These are phyloP conservation scores for Hetaerina titia DNA, from an alignment of 2,888 invertebrate genomes.

Conservation along the genomic window DNA sequence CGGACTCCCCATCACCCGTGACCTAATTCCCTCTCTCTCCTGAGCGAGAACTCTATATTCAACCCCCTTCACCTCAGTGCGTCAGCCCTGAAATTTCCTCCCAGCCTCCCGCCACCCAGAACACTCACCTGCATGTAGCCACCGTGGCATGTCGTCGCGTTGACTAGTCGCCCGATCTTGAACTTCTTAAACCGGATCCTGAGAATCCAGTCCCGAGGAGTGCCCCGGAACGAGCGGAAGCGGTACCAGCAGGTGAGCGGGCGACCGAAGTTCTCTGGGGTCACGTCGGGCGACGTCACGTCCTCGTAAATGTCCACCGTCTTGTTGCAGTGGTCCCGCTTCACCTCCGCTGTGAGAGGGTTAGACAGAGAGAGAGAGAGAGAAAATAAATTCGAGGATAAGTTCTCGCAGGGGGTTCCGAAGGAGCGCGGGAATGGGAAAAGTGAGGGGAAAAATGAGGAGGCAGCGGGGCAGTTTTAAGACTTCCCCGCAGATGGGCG, in stretches of 20 bases:
- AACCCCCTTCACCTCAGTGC: background rate
- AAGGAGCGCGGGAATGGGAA: background rate
- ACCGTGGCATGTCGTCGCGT: constrained; percentile 92
- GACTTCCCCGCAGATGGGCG: background rate
- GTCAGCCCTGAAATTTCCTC: background rate
- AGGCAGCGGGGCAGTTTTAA: background rate
- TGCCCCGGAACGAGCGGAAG: constrained; percentile 92
- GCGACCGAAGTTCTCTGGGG: constrained; percentile 88
- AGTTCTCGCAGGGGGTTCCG: background rate
- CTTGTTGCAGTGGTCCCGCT: constrained; percentile 94
- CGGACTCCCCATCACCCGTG: background rate
- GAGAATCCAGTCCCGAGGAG: constrained; percentile 93
- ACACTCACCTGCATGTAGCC: constrained; percentile 90
- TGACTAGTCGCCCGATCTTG: constrained; percentile 92
- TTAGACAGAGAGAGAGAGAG: background rate
- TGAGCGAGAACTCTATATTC: background rate
- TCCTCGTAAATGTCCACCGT: constrained; percentile 96
- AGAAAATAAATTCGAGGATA: background rate
- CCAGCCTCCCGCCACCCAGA: background rate
- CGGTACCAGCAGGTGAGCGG: constrained; percentile 94
- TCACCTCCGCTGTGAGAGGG: constrained; percentile 80
- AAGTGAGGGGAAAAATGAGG: background rate
- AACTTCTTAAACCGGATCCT: constrained; percentile 94
- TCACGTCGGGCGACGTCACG: constrained; percentile 92
- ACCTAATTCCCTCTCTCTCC: constrained; percentile 46